Evolutionary conservation across 1,140 invertebrate genomes (phyloP).

Genomic region (Helicoverpa zea): DNA sequence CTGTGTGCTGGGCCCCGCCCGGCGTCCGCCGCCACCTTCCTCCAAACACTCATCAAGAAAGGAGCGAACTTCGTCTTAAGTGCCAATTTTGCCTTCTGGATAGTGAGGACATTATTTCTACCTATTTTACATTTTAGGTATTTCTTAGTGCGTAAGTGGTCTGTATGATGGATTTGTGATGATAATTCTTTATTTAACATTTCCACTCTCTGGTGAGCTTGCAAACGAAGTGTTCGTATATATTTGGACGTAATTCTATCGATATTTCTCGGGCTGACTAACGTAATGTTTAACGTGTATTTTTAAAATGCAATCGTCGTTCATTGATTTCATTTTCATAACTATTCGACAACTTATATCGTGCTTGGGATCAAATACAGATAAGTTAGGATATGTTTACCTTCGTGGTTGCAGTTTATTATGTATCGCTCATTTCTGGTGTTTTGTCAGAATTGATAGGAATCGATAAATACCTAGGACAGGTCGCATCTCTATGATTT

Average conservation of each 20-base stretch:
- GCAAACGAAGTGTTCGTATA: constrained; percentile 55
- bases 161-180: constrained; percentile 74
- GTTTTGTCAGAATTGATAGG: constrained; percentile 30
- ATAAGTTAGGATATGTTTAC: constrained; percentile 73
- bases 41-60: constrained; percentile 63
- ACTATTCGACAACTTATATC: constrained; percentile 68
- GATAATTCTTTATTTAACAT: constrained; percentile 61
- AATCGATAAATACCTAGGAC: constrained; percentile 10
- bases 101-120: constrained; percentile 85
- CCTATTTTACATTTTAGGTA: constrained; percentile 85
- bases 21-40: constrained; percentile 54
- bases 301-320: constrained; percentile 45
- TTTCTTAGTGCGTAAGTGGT: constrained; percentile 84
- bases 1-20: constrained; percentile 6
- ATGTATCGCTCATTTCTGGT: constrained; percentile 34
- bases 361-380: constrained; percentile 84
- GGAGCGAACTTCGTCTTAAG: constrained; percentile 83
- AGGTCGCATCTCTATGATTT: constrained; percentile 36
- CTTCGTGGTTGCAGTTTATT: constrained; percentile 40
- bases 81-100: constrained; percentile 88
- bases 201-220: constrained; percentile 61
- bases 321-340: constrained; percentile 49
- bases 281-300: constrained; percentile 48
- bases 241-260: constrained; percentile 45
- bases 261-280: constrained; percentile 49